phyloP scores from a whole-genome alignment of 2,113 vertebrate genomes.

The Chroicocephalus ridibundus region DNA sequence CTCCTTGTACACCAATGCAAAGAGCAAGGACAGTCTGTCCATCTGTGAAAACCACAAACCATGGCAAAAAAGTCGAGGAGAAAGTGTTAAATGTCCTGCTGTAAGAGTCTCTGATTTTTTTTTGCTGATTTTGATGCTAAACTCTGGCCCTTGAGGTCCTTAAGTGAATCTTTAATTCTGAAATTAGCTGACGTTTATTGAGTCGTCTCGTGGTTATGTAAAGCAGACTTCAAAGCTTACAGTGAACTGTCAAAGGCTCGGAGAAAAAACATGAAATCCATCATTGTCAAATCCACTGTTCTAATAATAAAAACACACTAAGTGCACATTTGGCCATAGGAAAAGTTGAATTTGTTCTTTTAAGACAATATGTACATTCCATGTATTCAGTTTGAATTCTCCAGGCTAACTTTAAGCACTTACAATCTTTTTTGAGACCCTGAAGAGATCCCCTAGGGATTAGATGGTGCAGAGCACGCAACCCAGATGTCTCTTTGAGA shows the following conservation, averaged over 20 bases:
- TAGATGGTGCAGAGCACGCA: background rate
- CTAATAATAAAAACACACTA: background rate
- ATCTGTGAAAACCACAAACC: background rate
- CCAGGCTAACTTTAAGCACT: background rate
- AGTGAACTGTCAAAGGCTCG: background rate
- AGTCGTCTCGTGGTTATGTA: background rate
- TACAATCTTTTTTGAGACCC: background rate
- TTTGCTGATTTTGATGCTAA: background rate
- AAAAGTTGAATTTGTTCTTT: background rate
- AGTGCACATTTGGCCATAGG: background rate
- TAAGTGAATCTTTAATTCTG: background rate
- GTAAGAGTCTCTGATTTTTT: background rate
- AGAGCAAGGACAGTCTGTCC: background rate
- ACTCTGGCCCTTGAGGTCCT: background rate
- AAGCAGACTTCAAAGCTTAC: background rate
- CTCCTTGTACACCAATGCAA: background rate
- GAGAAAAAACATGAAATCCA: background rate
- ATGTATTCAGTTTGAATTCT: background rate
- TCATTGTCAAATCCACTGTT: background rate
- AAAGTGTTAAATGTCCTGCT: background rate
- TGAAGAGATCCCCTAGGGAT: background rate
- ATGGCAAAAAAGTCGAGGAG: rapidly evolving
- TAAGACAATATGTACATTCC: background rate
- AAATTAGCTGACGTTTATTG: background rate
- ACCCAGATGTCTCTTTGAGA: background rate